Conservation (phyloP, 2,888 invertebrate species). For the Thera britannica region DNA sequence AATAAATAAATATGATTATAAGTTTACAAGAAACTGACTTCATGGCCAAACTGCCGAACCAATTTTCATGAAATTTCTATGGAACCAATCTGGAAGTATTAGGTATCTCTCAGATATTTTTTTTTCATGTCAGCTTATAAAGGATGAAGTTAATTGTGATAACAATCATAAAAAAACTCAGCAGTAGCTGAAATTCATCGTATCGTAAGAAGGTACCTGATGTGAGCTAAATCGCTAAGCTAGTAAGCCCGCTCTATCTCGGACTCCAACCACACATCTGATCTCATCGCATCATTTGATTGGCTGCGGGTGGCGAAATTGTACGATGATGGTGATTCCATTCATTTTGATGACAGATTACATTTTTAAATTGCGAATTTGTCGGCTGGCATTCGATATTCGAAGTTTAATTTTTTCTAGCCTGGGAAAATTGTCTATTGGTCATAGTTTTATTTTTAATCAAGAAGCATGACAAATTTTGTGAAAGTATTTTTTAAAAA, state of each 20-base stretch:
- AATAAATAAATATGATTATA: too few relatives aligned
- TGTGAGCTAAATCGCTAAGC: conserved; percentile 20
- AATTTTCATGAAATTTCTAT: too few relatives aligned
- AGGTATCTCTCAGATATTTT: too few relatives aligned
- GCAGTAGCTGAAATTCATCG: too few relatives aligned
- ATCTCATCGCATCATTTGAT: conserved; percentile 79
- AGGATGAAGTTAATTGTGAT: too few relatives aligned
- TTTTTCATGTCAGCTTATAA: too few relatives aligned
- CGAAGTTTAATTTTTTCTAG: conserved; percentile 36
- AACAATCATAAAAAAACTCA: too few relatives aligned
- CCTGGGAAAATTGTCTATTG: conserved; percentile 29
- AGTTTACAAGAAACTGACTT: too few relatives aligned
- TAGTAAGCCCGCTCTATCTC: conserved; percentile 36
- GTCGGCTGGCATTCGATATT: conserved; percentile 33
- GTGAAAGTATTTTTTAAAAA: too few relatives aligned
- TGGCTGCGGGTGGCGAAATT: conserved; percentile 83
- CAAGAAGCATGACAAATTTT: neutral
- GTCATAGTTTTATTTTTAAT: conserved; percentile 5
- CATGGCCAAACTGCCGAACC: too few relatives aligned
- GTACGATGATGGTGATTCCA: conserved; percentile 74
- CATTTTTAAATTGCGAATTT: conserved; percentile 53
- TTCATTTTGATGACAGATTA: conserved; percentile 82
- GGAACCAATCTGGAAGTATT: too few relatives aligned
- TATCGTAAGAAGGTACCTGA: neutral
- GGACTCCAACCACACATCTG: conserved; percentile 57